phyloP scores from a whole-genome alignment of 2,113 vertebrate species.

The Hippocampus abdominalis region DNA sequence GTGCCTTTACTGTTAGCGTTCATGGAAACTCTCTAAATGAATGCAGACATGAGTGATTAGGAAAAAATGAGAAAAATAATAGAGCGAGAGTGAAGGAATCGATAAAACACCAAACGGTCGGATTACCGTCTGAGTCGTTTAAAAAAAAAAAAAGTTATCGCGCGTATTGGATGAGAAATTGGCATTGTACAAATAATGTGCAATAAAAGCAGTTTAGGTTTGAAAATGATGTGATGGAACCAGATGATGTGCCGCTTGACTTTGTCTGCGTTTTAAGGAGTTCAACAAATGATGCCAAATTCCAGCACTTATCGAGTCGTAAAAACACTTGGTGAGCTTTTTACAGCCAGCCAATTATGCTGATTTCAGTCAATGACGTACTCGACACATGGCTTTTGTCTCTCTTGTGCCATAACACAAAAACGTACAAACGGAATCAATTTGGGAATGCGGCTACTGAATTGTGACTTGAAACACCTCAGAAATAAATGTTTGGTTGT shows the following conservation, averaged over 20 bases:
- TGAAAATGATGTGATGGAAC: conserved; percentile 36
- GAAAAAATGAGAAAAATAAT: neutral
- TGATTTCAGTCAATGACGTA: conserved; percentile 23
- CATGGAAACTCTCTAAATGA: too few relatives aligned
- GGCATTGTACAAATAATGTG: conserved; percentile 41
- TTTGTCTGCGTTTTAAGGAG: conserved; percentile 32
- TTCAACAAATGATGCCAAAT: conserved; percentile 27
- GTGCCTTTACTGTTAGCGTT: too few relatives aligned
- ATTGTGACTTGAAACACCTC: neutral
- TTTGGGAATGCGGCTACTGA: neutral
- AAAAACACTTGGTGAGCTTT: conserved; percentile 27
- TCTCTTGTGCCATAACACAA: conserved; percentile 11
- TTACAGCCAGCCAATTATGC: conserved; percentile 2
- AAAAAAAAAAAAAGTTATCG: conserved; percentile 8
- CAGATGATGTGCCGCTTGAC: neutral
- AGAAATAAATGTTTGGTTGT: neutral
- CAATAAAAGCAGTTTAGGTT: conserved; percentile 29
- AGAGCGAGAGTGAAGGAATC: too few relatives aligned
- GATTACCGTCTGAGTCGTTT: neutral
- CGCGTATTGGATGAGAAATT: conserved; percentile 29
- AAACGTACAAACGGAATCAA: neutral
- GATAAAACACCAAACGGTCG: too few relatives aligned
- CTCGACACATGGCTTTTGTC: conserved; percentile 24
- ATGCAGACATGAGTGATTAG: neutral
- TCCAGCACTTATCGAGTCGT: conserved; percentile 25